phyloP scores from a whole-genome alignment of 2,888 invertebrate species.

The Aproaerema taeniolella region DNA sequence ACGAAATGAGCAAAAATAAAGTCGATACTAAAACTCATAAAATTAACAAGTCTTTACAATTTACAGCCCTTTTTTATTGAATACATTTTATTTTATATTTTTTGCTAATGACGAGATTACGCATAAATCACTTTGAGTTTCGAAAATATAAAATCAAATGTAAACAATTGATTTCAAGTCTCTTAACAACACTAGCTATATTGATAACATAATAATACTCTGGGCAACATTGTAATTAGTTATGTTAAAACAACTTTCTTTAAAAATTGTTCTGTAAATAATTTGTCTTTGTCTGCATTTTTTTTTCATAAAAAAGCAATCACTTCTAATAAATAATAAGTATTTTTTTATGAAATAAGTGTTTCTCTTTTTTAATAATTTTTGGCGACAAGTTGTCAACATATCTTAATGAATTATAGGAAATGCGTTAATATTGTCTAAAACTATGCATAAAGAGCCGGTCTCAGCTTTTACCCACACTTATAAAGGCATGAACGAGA shows the following conservation, averaged over 20 bases:
- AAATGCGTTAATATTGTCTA: too few relatives aligned
- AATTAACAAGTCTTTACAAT: slow-evolving; percentile 52
- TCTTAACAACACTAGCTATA: slow-evolving; percentile 7
- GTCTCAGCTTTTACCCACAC: too few relatives aligned
- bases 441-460: too few relatives aligned
- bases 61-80: slow-evolving; percentile 49
- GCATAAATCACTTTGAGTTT: background rate
- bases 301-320: too few relatives aligned
- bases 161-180: slow-evolving; percentile 1
- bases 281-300: too few relatives aligned
- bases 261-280: too few relatives aligned
- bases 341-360: too few relatives aligned
- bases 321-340: too few relatives aligned
- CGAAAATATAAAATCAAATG: slow-evolving; percentile 6
- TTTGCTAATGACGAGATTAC: background rate
- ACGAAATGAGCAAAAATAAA: slow-evolving; percentile 23
- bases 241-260: background rate
- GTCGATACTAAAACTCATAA: slow-evolving; percentile 26
- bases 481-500: too few relatives aligned
- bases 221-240: slow-evolving; percentile 17
- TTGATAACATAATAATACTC: slow-evolving; percentile 24
- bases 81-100: slow-evolving; percentile 25
- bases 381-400: too few relatives aligned
- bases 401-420: too few relatives aligned
- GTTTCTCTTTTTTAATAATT: too few relatives aligned